Conservation (phyloP, 2,888 invertebrate species). For the Caenorhabditis sp. region DNA sequence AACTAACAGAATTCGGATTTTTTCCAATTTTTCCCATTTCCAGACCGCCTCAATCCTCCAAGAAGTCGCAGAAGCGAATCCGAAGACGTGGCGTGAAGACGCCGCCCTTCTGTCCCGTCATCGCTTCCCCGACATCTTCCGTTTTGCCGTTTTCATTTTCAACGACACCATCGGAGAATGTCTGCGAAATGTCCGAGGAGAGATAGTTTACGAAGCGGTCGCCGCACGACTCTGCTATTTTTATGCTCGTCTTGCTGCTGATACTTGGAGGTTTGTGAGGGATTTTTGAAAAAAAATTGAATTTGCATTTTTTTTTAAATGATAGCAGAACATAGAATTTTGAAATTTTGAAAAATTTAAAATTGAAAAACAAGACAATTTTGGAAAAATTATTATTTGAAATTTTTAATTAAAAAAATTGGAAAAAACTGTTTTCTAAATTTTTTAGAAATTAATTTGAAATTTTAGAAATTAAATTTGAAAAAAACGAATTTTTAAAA, state of each 20-base stretch:
- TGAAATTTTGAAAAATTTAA: no score
- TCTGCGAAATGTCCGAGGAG: not conserved
- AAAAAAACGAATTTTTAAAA: not conserved
- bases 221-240: conserved; percentile 32
- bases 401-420: no score
- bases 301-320: not conserved
- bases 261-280: conserved; percentile 24
- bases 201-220: conserved; percentile 20
- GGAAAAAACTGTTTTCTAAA: not conserved
- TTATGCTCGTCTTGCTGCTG: conserved; percentile 26
- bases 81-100: conserved; percentile 14
- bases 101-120: not conserved
- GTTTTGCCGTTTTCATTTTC: conserved; percentile 19
- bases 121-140: conserved; percentile 27
- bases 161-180: conserved; percentile 13
- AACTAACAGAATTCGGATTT: not conserved
- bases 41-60: conserved; percentile 34
- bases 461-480: no score
- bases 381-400: no score
- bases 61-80: conserved; percentile 3
- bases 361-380: no score
- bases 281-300: no score
- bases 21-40: not conserved
- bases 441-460: no score
- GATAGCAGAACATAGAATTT: no score